phyloP scores from a whole-genome alignment of 2,888 invertebrate genomes.

The Meganola albula region DNA sequence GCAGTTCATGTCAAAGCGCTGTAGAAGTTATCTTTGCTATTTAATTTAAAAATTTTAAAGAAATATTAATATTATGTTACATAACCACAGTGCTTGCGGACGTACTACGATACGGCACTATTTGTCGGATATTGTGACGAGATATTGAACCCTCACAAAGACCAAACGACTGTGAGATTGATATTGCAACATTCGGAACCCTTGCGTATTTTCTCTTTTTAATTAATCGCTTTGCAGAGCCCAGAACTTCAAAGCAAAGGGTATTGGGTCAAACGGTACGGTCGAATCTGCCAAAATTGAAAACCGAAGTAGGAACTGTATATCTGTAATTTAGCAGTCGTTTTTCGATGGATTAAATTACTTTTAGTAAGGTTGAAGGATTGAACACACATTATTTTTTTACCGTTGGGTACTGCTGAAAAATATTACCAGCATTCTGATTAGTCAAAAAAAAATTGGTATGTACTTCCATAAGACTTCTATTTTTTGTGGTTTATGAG shows the following conservation, averaged over 20 bases:
- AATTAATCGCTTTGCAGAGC: conserved; percentile 52
- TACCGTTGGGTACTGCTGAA: too few species aligned
- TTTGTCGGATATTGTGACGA: conserved; percentile 11
- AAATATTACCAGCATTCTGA: too few species aligned
- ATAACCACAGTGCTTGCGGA: too few species aligned
- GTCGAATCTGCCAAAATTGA: conserved; percentile 32
- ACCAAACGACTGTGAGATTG: conserved; percentile 32
- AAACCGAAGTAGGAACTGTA: conserved; percentile 25
- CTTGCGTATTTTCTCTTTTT: conserved; percentile 39
- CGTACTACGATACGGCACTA: too few species aligned
- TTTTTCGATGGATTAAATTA: conserved; percentile 21
- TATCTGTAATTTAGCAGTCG: conserved; percentile 22
- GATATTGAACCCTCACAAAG: conserved; percentile 23
- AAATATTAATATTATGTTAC: too few species aligned
- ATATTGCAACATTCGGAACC: conserved; percentile 42
- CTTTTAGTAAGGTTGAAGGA: conserved; percentile 18
- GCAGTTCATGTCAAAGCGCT: too few species aligned
- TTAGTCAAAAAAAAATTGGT: too few species aligned
- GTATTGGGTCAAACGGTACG: conserved; percentile 33
- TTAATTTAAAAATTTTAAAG: too few species aligned
- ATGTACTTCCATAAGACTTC: too few species aligned
- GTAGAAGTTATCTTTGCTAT: too few species aligned
- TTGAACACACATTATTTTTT: conserved; percentile 19
- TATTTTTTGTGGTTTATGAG: too few species aligned
- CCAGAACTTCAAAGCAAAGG: conserved; percentile 45